Evolutionary conservation across 1,140 invertebrate species (phyloP), one percentile per base, ranked within the genome.

Genomic region (Bacillus rossius): DNA sequence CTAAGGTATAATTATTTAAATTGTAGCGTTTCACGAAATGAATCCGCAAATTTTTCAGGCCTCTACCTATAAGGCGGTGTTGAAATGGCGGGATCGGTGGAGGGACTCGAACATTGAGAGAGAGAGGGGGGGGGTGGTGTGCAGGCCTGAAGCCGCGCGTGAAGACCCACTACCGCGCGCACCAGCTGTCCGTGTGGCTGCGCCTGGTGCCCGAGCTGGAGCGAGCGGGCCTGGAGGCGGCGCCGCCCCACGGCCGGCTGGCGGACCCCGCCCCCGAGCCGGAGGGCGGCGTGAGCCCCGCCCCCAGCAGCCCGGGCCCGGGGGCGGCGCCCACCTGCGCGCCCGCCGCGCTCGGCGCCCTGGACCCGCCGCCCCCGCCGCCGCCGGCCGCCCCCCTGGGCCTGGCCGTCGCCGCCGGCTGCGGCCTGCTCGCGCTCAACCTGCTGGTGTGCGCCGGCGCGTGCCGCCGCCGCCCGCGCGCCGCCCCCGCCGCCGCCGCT

Each of bases 151-250:
- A 92, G 73, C 89, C 91, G 1, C 84, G 88, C 65, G 85, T 93
- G 75, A 92, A 94, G 70, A 94, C 95, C 73, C 95, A 96, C 73
- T 97, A 94, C 75, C 81, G 94, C 20, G 92, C 92, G 13, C 91
- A 94, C 75, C 92, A 96, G 69, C 77, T 96, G 19, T 95, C 93
- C 3, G 92, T 98, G 45, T 98, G 95, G 95, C 75, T 94, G 10
- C 84, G 92, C 37, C 80, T 97, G 7, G 91, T 98, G 43, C 95
- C 95, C 0, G 92, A 95, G 72, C 81, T 98, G 14, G 93, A 98
- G 74, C 77, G 87, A 41, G 88, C 89, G 0, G 91, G 91, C 14
- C 91, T 92, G 86, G 88, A 91, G 65, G 89, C 90, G 19, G 85
- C 88, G 55, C 84, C 88, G 10, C 79, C 84, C 57, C 90, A 92